Evolutionary conservation across 2,888 invertebrate genomes (phyloP), one percentile per base, ranked within the genome.

Genomic region (Pediacus dermestoides): DNA sequence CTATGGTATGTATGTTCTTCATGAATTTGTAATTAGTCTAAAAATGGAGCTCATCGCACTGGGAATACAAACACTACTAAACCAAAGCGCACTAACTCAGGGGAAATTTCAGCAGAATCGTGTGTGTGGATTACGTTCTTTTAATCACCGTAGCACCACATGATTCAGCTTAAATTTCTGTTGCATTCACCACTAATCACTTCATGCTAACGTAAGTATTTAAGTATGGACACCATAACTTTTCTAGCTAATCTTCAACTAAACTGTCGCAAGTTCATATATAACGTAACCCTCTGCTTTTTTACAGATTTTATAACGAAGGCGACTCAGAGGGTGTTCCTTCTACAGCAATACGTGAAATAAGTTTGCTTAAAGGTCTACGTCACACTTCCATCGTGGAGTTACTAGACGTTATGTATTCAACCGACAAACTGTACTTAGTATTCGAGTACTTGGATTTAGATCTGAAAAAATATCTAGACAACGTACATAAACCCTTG

Each of bases 281-380:
- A 30, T 4, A 14, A 25, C 9, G 4, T 4, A 25, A n/a, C 26
- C 6, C 4, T 8, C 9, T 25, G 4, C n/a, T n/a, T n/a, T 10
- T 4, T 13, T 55, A 27, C 39, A 67, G 66, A 47, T 66, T 63
- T 46, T 61, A 59, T 39, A 61, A 66, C 48, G 62, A 50, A 66
- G 92, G 90, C 58, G 95, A 96, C 70, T 85, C 88, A 1, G 97
- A 96, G 71, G 97, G 97, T 11, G 91, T 99, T 11, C 97, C 97
- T 10, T 94, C 95, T 14, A 97, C 97, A 13, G 95, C 97, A 2
- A 85, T 97, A 46, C 76, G 97, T 39, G 99, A 99, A 75, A 95
- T 99, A 59, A 89, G 93, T 0, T 76, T 96, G 37, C 73, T 99
- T 37, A 91, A 91, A 61, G 90, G 88, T 61, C 74, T 99, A 25